phyloP scores from a whole-genome alignment of 2,113 vertebrate genomes.

The Cyanoramphus novaezelandiae region DNA sequence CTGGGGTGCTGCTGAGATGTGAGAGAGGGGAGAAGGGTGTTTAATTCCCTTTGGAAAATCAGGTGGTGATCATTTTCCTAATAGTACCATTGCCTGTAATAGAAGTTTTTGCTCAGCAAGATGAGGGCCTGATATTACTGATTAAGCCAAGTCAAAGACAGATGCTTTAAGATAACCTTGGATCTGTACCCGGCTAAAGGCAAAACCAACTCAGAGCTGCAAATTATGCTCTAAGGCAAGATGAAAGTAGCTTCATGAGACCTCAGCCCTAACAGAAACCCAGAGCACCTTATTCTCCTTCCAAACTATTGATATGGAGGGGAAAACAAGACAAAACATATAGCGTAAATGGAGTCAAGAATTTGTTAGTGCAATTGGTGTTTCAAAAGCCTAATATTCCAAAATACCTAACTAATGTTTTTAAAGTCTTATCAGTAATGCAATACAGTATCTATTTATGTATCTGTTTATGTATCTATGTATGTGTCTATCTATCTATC shows the following conservation, averaged over 20 bases:
- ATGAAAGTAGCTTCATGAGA: neutral
- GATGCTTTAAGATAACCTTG: neutral
- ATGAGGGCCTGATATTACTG: neutral
- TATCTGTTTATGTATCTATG: neutral
- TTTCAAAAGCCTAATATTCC: neutral
- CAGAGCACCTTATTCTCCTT: neutral
- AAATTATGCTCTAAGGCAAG: neutral
- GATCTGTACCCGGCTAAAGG: neutral
- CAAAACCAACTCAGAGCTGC: neutral
- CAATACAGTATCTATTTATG: neutral
- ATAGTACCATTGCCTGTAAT: neutral
- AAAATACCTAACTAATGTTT: neutral
- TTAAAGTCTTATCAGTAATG: neutral
- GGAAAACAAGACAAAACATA: neutral
- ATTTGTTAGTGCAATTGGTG: neutral
- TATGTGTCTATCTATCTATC: too few relatives aligned
- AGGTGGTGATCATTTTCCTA: neutral
- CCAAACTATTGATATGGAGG: rapidly evolving
- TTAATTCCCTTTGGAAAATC: neutral
- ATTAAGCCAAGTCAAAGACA: neutral
- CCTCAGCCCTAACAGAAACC: neutral
- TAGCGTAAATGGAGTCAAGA: neutral
- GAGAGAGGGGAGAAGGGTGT: neutral
- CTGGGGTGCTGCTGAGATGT: neutral
- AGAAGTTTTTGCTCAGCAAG: neutral